Conservation (phyloP, 2,888 invertebrate species). For the Malacosoma neustria region DNA sequence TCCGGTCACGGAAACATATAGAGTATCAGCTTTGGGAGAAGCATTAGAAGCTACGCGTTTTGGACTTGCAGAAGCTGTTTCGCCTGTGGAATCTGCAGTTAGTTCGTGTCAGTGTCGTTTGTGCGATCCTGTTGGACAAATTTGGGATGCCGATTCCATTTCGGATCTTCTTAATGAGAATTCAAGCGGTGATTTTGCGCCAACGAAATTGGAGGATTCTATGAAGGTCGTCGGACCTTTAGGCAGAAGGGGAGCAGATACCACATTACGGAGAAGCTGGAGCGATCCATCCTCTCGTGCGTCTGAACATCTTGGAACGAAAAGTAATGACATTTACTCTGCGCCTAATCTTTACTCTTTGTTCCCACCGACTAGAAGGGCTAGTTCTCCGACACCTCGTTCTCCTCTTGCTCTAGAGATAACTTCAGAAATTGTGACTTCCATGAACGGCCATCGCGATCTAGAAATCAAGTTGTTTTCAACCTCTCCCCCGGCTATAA, state of each 20-base stretch:
- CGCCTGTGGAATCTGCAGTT: slow-evolving; percentile 61
- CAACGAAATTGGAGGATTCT: slow-evolving; percentile 65
- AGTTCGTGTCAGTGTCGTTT: slow-evolving; percentile 82
- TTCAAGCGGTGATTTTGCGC: slow-evolving; percentile 62
- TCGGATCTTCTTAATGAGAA: slow-evolving; percentile 64
- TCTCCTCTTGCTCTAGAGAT: slow-evolving; percentile 77
- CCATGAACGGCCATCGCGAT: slow-evolving; percentile 84
- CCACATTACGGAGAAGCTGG: slow-evolving; percentile 76
- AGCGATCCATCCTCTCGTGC: slow-evolving; percentile 75
- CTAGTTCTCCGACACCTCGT: slow-evolving; percentile 56
- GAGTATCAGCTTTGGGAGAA: slow-evolving; percentile 70
- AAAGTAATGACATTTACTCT: slow-evolving; percentile 46
- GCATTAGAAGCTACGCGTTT: slow-evolving; percentile 65
- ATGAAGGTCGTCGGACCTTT: slow-evolving; percentile 66
- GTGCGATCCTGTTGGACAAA: slow-evolving; percentile 83
- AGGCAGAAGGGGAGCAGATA: slow-evolving; percentile 52
- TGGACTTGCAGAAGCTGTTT: slow-evolving; percentile 56
- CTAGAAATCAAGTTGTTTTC: slow-evolving; percentile 86
- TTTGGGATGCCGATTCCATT: slow-evolving; percentile 82
- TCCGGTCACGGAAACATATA: slow-evolving; percentile 50
- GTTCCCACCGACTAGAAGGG: slow-evolving; percentile 56
- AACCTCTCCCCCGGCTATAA: slow-evolving; percentile 70
- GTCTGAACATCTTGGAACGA: slow-evolving; percentile 52
- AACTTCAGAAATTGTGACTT: slow-evolving; percentile 85
- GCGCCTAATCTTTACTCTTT: slow-evolving; percentile 64